Evolutionary conservation across 2,113 vertebrate genomes (phyloP), one percentile per base, ranked within the genome.

Genomic region (Brachypodius melanocephalos): DNA sequence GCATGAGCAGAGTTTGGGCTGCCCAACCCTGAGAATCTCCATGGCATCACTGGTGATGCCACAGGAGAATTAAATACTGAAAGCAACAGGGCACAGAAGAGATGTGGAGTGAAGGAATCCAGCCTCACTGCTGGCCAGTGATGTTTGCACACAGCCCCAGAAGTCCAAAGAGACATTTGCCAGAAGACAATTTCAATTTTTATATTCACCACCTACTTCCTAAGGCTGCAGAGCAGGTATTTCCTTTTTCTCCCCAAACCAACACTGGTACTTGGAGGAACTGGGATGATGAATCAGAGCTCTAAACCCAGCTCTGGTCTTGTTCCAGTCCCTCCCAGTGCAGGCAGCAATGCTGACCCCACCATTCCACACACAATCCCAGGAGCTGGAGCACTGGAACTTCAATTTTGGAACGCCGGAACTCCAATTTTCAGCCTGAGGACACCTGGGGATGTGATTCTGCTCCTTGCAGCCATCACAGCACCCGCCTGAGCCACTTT

Each of bases 211-310:
- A 4, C 5, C 31, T 32, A 3, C 40, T 68, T 54, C 16, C 11
- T 9, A 6, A 0, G 8, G 5, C 1, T 59, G 8, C n/a, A 78
- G 55, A 7, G 13, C 13, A 49, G 21, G 5, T 4, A 9, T 59
- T 69, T 31, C 20, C 29, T 26, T 54, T 34, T 8, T 63, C 75
- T 88, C 40, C 54, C 45, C 29, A 58, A 51, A 52, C 17, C 42
- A n/a, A 9, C 38, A 49, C 16, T 4, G 4, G 1, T 6, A 3
- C 24, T 29, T 43, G 25, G 66, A 52, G 42, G 34, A 51, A 10
- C 14, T 11, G 45, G 31, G 71, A 15, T 38, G 26, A 65, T 48
- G 15, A 15, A 68, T 34, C 12, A n/a, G 72, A 10, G 26, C 10
- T 6, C 38, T 10, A 15, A n/a, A 49, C 19, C 16, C 29, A 43